These are phyloP conservation scores for Fulmarus glacialis DNA, from an alignment of 2,113 vertebrate genomes.

Conservation along the genomic window DNA sequence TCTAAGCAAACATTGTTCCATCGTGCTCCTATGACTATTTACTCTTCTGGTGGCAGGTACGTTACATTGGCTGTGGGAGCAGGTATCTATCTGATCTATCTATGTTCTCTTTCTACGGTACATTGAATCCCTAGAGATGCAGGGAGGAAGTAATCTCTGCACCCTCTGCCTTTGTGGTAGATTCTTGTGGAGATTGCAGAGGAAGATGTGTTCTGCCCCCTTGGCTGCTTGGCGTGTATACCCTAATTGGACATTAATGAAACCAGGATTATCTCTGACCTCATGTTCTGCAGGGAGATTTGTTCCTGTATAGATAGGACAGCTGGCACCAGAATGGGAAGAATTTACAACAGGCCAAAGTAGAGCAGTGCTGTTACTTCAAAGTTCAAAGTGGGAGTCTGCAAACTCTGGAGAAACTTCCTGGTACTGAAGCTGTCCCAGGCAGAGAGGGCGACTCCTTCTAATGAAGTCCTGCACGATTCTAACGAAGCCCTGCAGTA, in stretches of 20 bases:
- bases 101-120: neutral
- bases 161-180: neutral
- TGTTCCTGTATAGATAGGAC: neutral
- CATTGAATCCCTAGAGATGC: neutral
- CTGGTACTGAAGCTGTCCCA: rapidly evolving
- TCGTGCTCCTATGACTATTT: neutral
- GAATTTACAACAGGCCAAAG: neutral
- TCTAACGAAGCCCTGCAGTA: neutral
- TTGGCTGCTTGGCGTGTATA: neutral
- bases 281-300: neutral
- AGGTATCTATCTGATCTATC: neutral
- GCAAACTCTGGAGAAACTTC: neutral
- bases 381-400: neutral
- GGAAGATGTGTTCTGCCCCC: neutral
- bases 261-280: neutral
- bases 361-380: neutral
- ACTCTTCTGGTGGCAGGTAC: neutral
- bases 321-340: neutral
- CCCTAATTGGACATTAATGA: neutral
- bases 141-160: neutral
- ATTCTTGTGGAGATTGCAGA: neutral
- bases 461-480: neutral
- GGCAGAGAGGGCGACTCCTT: neutral
- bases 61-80: neutral
- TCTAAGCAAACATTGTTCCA: neutral